These are phyloP conservation scores for Arrhopalites spinosus DNA, from an alignment of 2,888 invertebrate genomes.

Conservation along the genomic window DNA sequence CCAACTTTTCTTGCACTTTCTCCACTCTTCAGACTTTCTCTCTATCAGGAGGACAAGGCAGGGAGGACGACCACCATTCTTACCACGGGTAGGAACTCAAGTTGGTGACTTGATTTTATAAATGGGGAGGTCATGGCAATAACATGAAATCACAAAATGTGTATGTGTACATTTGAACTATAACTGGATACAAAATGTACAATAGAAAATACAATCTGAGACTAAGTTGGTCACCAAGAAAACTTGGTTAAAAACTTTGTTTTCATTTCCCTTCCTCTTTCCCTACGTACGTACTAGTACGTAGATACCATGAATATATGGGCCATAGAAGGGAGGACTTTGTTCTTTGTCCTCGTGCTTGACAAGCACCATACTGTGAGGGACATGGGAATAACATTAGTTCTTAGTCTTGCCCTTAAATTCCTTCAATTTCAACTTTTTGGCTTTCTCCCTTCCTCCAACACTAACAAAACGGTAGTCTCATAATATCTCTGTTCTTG, in stretches of 20 bases:
- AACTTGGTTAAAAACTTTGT: slow-evolving; percentile 11
- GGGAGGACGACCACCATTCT: not conserved
- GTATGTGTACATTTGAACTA: not conserved
- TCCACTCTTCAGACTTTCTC: not conserved
- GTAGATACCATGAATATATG: not conserved
- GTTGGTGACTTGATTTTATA: not conserved
- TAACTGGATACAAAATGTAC: not conserved
- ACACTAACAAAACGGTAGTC: no score
- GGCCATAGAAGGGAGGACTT: not conserved
- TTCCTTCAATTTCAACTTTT: slow-evolving; percentile 8
- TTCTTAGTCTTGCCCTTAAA: not conserved
- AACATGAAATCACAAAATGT: slow-evolving; percentile 9
- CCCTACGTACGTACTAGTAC: no score
- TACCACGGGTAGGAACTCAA: not conserved
- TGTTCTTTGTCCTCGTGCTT: no score
- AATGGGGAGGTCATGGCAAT: not conserved
- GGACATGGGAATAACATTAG: no score
- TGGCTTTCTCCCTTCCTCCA: not conserved
- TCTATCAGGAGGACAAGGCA: not conserved
- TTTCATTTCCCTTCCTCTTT: no score
- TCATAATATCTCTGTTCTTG: no score
- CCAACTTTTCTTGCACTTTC: not conserved
- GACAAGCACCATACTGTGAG: no score
- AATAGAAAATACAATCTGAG: not conserved
- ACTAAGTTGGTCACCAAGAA: not conserved